Evolutionary conservation across 2,797 vertebrate genomes (phyloP).

Genomic region (Protonibea diacanthus): DNA sequence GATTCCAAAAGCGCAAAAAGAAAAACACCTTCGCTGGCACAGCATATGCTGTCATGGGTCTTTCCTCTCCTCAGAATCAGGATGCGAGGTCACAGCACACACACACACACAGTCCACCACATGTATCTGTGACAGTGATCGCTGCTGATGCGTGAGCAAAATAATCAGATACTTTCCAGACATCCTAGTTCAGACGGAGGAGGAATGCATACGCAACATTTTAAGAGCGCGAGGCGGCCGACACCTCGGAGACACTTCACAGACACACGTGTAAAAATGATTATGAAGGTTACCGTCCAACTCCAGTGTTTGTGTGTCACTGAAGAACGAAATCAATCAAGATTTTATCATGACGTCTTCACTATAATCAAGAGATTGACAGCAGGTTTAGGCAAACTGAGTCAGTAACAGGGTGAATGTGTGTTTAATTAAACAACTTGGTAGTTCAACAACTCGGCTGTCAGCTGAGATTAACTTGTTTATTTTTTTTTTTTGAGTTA

Average conservation of each 20-base stretch:
- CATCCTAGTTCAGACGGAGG: conserved; percentile 53
- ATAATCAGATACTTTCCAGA: conserved; percentile 73
- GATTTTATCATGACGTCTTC: conserved; percentile 10
- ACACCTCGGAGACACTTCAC: conserved; percentile 24
- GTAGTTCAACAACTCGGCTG: conserved; percentile 22
- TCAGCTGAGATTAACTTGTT: conserved; percentile 32
- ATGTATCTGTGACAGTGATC: conserved; percentile 42
- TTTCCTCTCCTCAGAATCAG: conserved; percentile 66
- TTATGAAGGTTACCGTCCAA: background rate
- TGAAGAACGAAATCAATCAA: background rate
- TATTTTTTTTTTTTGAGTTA: conserved; percentile 26
- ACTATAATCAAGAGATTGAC: background rate
- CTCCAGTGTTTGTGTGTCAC: conserved; percentile 1
- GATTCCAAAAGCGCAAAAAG: conserved; percentile 54
- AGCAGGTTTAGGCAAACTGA: background rate
- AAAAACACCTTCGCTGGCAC: conserved; percentile 36
- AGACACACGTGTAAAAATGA: conserved; percentile 28
- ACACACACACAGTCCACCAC: conserved; percentile 36
- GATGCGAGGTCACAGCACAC: conserved; percentile 66
- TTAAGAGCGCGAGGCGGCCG: conserved; percentile 7
- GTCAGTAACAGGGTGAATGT: conserved; percentile 8
- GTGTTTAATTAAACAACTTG: conserved; percentile 35
- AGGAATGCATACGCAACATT: conserved; percentile 12
- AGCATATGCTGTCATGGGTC: conserved; percentile 43
- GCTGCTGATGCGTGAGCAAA: conserved; percentile 43